phyloP scores from a whole-genome alignment of 2,888 invertebrate species.

The Dynastes grantii region DNA sequence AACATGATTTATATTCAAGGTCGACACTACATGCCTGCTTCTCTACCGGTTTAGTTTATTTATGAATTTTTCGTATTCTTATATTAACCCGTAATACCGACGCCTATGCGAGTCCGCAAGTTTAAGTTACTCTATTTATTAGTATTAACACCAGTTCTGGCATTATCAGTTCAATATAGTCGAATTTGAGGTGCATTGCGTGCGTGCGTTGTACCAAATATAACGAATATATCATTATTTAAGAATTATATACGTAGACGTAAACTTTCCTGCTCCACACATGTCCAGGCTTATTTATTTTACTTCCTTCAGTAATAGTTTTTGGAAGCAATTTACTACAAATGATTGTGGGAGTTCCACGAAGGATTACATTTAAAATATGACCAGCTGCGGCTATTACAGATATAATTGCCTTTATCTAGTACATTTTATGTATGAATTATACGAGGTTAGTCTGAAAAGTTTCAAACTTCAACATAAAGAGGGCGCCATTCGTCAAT shows the following conservation, averaged over 20 bases:
- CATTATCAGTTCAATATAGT: background rate
- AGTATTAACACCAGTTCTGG: background rate
- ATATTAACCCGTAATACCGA: too few species aligned
- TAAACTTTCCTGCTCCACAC: background rate
- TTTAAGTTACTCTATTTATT: too few species aligned
- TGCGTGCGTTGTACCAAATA: background rate
- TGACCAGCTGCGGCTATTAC: background rate
- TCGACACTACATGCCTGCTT: too few species aligned
- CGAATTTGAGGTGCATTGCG: background rate
- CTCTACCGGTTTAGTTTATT: too few species aligned
- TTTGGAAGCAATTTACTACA: background rate
- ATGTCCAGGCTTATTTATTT: background rate
- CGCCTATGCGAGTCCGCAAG: too few species aligned
- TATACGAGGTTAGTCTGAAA: too few species aligned
- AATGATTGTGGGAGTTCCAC: background rate
- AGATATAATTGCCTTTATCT: background rate
- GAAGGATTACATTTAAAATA: background rate
- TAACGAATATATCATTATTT: constrained; percentile 5
- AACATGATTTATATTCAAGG: too few species aligned
- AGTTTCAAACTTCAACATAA: too few species aligned
- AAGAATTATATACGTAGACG: background rate
- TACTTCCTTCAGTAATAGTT: background rate
- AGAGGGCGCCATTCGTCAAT: too few species aligned
- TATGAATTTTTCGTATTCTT: too few species aligned
- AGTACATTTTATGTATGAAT: too few species aligned